Evolutionary conservation across 2,797 vertebrate species (phyloP).

Genomic region (Passerculus sandwichensis): DNA sequence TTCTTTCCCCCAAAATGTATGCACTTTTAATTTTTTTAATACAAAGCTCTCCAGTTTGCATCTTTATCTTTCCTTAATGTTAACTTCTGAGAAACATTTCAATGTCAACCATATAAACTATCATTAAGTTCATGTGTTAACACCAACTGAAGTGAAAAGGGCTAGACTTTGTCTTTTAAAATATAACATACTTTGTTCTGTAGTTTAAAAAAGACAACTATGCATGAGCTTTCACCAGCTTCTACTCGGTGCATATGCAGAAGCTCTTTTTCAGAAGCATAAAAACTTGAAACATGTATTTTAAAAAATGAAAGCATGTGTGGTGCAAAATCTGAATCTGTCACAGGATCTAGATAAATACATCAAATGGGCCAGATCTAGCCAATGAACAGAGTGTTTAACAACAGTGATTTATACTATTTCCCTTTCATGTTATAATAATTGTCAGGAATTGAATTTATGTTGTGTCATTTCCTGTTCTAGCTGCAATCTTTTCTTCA

Average conservation of each 20-base stretch:
- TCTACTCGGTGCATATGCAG: conserved; percentile 16
- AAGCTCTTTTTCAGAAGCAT: conserved; percentile 53
- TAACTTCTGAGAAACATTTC: neutral
- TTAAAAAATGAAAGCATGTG: conserved; percentile 57
- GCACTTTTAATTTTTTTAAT: neutral
- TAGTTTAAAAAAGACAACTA: neutral
- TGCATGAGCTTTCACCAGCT: neutral
- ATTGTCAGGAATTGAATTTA: conserved; percentile 71
- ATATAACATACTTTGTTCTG: neutral
- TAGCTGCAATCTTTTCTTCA: conserved; percentile 61
- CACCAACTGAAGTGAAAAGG: neutral
- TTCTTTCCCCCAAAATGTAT: neutral
- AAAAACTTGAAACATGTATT: conserved; percentile 19
- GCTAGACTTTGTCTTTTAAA: neutral
- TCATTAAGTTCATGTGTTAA: neutral
- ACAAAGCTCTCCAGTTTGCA: fast-evolving
- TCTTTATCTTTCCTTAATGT: neutral
- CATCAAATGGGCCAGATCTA: conserved; percentile 53
- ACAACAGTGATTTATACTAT: conserved; percentile 68
- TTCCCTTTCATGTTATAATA: conserved; percentile 74
- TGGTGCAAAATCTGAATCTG: conserved; percentile 46
- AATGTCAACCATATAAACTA: neutral
- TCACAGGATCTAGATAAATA: conserved; percentile 56
- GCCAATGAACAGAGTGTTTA: conserved; percentile 53
- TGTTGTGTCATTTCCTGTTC: conserved; percentile 72